A percentile compares a stretch with the other conserved stretches of the same genome.
These are phyloP conservation scores for Protodeltote pygarga DNA, from an alignment of 2,888 invertebrate genomes.

Conservation along the genomic window DNA sequence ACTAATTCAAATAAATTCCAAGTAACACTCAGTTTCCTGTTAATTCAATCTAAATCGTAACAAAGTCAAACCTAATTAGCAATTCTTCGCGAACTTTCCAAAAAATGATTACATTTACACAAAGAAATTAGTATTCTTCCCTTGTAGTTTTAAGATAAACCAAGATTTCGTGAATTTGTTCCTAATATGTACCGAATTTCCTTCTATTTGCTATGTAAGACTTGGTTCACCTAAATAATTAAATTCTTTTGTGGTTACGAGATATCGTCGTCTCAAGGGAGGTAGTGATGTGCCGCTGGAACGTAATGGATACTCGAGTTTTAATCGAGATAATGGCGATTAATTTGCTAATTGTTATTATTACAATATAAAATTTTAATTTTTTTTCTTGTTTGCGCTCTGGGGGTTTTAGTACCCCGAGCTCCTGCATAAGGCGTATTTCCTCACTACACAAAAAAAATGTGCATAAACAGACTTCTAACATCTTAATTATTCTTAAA, in stretches of 20 bases:
- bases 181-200: constrained; percentile 46
- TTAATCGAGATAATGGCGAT: constrained; percentile 13
- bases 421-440: too few species aligned
- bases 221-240: constrained; percentile 46
- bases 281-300: constrained; percentile 5
- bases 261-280: constrained; percentile 23
- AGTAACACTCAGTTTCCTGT: constrained; percentile 7
- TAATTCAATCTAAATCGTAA: constrained; percentile 35
- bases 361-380: too few species aligned
- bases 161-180: constrained; percentile 21
- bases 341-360: too few species aligned
- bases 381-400: too few species aligned
- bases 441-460: too few species aligned
- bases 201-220: constrained; percentile 45
- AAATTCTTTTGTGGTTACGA: constrained; percentile 48
- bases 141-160: constrained; percentile 30
- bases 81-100: constrained; percentile 32
- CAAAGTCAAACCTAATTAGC: constrained; percentile 26
- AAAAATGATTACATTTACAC: constrained; percentile 42
- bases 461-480: too few species aligned
- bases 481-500: too few species aligned
- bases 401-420: too few species aligned
- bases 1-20: background rate
- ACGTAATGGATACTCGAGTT: constrained; percentile 18
- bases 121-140: constrained; percentile 40